Conservation (phyloP, 1,140 invertebrate genomes). For the Caenorhabditis briggsae region DNA sequence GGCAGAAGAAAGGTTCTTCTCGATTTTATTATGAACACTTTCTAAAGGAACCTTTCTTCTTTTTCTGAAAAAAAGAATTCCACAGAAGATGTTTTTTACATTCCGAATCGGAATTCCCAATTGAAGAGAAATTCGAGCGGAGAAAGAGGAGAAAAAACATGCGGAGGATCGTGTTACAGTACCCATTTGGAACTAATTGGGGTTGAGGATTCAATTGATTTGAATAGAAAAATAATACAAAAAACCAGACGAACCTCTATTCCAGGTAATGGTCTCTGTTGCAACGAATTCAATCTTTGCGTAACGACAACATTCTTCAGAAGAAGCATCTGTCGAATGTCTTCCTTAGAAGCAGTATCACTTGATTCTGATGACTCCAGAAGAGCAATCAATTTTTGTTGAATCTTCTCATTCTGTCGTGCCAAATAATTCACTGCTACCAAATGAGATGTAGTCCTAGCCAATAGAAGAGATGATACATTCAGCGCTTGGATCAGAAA, state of each 20-base stretch:
- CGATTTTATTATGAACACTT: constrained; percentile 53
- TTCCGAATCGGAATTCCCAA: background rate
- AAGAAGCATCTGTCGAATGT: constrained; percentile 50
- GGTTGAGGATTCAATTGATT: background rate
- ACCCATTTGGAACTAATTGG: constrained; percentile 7
- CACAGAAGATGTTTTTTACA: background rate
- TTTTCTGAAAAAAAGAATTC: background rate
- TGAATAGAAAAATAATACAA: background rate
- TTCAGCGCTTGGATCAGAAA: constrained; percentile 51
- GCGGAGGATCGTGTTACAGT: background rate
- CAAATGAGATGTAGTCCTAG: constrained; percentile 55
- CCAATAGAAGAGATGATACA: constrained; percentile 59
- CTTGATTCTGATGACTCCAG: constrained; percentile 39
- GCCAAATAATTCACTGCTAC: constrained; percentile 53
- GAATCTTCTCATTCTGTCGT: constrained; percentile 54
- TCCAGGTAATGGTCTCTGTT: constrained; percentile 20
- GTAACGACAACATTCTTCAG: constrained; percentile 45
- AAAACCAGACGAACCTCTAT: background rate
- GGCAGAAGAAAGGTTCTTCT: constrained; percentile 2
- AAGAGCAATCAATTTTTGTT: constrained; percentile 28
- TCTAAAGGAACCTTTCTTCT: background rate
- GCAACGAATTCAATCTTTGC: constrained; percentile 32
- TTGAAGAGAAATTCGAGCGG: constrained; percentile 19
- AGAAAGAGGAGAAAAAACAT: background rate
- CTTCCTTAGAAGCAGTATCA: constrained; percentile 17